A percentile compares a stretch with the other conserved stretches of the same genome.
phyloP scores from a whole-genome alignment of 2,888 invertebrate genomes.

The Pseudeuparius sepicola region DNA sequence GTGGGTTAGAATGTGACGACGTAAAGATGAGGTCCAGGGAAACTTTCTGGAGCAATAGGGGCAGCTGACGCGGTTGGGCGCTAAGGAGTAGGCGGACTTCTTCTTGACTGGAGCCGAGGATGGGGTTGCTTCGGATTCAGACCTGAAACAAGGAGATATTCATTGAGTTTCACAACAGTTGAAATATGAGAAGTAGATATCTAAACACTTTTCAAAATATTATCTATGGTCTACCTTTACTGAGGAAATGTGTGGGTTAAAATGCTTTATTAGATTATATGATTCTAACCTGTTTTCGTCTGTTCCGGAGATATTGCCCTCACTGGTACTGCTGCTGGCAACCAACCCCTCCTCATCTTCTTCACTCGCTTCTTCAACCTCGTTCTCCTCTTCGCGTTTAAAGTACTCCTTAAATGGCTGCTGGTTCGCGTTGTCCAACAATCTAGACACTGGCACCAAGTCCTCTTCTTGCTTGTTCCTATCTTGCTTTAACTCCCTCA shows the following conservation, averaged over 20 bases:
- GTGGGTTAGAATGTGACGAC: slow-evolving; percentile 91
- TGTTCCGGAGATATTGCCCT: slow-evolving; percentile 73
- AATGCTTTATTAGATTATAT: no score
- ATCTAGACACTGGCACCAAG: slow-evolving; percentile 66
- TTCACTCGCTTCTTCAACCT: slow-evolving; percentile 41
- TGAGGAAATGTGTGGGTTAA: no score
- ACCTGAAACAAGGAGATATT: slow-evolving; percentile 40
- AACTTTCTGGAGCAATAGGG: slow-evolving; percentile 90
- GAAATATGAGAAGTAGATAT: slow-evolving; percentile 8
- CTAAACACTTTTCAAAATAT: no score
- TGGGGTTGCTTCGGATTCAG: slow-evolving; percentile 56
- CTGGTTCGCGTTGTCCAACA: slow-evolving; percentile 63
- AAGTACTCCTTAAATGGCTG: slow-evolving; percentile 57
- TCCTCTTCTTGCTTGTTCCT: slow-evolving; percentile 45
- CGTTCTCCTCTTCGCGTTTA: slow-evolving; percentile 43
- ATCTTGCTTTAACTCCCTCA: slow-evolving; percentile 22
- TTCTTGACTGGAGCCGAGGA: slow-evolving; percentile 57
- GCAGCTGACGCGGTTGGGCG: slow-evolving; percentile 88
- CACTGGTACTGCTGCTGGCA: slow-evolving; percentile 67
- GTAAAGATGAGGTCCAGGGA: slow-evolving; percentile 92
- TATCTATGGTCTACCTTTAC: no score
- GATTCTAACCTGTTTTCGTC: slow-evolving; percentile 70
- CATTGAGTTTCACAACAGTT: neutral
- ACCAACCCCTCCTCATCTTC: slow-evolving; percentile 73
- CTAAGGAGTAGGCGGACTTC: slow-evolving; percentile 90